Evolutionary conservation across 2,113 vertebrate species (phyloP), one percentile per base, ranked within the genome.

Genomic region (Hippocampus mohnikei): DNA sequence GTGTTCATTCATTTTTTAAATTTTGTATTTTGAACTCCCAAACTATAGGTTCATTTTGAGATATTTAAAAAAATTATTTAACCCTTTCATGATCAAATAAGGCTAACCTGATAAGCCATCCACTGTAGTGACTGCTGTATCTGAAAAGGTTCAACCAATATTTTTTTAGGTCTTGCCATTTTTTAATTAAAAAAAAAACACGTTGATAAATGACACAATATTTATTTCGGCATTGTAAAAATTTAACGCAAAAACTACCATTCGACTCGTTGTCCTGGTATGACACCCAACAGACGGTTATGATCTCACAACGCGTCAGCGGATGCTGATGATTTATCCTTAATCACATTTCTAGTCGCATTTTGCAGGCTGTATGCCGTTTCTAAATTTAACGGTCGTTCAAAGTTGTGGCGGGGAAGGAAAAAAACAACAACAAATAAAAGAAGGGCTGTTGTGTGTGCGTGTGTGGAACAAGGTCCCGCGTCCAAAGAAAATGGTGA

Each of bases 341-440:
- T 85, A 55, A 78, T 84, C 79, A 83, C 61, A 37, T 16, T 75
- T 87, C 77, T 62, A 67, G 66, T 69, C 74, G 75, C 69, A 75
- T 75, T 62, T 59, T 70, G 60, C 2, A 72, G 73, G 66, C 66
- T 41, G 48, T 42, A 76, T 52, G 29, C 71, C 53, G 41, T 10
- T 65, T 85, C 69, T 76, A 79, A 74, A 73, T 67, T 50, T 71
- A 21, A 78, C 29, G 67, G 7, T 48, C 61, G 15, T 67, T 33
- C 66, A 55, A 74, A 37, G 33, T 37, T 37, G 33, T 6, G 33
- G 71, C 8, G 15, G 58, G 48, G 16, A 66, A 67, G 74, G 72
- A 37, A 15, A 3, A 33, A 37, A 37, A 16, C 2, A 33, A 33
- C 37, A 33, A 33, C 0, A 37, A 37, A 37, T 37, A 37, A 37